A percentile compares a stretch with the other conserved stretches of the same genome.
Conservation (phyloP, 2,113 vertebrate genomes). For the Coptodon rendalli region DNA sequence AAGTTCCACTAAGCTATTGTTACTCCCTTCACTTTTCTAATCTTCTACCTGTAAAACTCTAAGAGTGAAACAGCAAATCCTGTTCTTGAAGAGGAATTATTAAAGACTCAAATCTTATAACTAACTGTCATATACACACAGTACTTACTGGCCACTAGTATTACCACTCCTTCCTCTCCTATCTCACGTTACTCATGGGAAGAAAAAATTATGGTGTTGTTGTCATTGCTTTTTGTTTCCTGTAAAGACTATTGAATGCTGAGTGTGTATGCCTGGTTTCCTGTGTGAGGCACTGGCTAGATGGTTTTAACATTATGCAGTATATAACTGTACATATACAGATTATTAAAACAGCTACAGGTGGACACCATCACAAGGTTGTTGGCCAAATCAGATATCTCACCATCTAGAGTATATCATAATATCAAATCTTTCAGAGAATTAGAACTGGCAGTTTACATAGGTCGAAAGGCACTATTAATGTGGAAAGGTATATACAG, state of each 20-base stretch:
- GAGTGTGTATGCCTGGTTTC: neutral
- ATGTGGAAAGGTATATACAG: too few relatives aligned
- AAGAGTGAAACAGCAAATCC: neutral
- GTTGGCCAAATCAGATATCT: neutral
- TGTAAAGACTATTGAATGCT: neutral
- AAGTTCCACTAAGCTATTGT: neutral
- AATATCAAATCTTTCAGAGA: neutral
- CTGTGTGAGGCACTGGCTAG: neutral
- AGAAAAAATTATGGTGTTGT: neutral
- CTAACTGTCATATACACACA: neutral
- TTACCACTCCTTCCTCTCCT: fast-evolving
- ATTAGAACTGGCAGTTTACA: neutral
- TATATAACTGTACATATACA: neutral
- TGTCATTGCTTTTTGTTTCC: neutral
- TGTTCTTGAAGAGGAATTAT: neutral
- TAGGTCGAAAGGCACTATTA: too few relatives aligned
- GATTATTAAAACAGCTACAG: neutral
- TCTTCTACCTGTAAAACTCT: neutral
- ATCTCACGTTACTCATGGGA: neutral
- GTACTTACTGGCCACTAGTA: neutral
- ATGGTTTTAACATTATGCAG: neutral
- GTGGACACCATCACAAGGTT: neutral
- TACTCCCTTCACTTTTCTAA: fast-evolving
- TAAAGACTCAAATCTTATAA: neutral
- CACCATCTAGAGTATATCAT: neutral